Percentiles rank a stretch among this genome's conserved stretches.
Conservation (phyloP, 2,888 invertebrate genomes). For the Parascotia fuliginaria region DNA sequence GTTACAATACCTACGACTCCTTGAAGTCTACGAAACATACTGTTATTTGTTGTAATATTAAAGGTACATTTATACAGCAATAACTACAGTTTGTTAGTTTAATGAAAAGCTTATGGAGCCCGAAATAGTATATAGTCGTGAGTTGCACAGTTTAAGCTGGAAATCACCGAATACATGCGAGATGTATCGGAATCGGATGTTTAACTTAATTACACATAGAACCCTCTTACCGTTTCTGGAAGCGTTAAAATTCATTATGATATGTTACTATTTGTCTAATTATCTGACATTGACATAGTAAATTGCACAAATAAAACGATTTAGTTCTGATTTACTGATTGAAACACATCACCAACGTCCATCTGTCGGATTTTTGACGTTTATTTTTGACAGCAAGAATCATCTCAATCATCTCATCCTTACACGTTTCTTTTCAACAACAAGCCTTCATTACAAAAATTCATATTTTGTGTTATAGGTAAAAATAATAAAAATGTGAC, state of each 20-base stretch:
- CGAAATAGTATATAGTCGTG: too few relatives aligned
- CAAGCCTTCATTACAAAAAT: too few relatives aligned
- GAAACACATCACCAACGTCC: slow-evolving; percentile 77
- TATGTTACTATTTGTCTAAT: slow-evolving; percentile 38
- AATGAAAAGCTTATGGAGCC: too few relatives aligned
- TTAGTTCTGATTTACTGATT: slow-evolving; percentile 53
- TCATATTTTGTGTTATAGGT: too few relatives aligned
- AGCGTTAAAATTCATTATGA: slow-evolving; percentile 79
- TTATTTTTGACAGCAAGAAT: slow-evolving; percentile 13
- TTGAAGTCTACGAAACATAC: neutral
- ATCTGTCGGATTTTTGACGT: slow-evolving; percentile 44
- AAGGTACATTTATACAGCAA: neutral
- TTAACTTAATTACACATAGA: slow-evolving; percentile 7
- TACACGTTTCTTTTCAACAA: neutral
- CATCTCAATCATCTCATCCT: too few relatives aligned
- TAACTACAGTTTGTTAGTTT: neutral
- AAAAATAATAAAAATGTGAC: too few relatives aligned
- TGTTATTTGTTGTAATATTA: neutral
- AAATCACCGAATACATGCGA: slow-evolving; percentile 9
- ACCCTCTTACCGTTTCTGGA: slow-evolving; percentile 74
- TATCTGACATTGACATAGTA: slow-evolving; percentile 60
- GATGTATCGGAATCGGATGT: slow-evolving; percentile 19
- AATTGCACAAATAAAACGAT: slow-evolving; percentile 51
- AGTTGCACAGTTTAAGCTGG: neutral
- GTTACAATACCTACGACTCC: too few relatives aligned